Conservation (phyloP, 2,113 vertebrate genomes). For the Erpornis zantholeuca region DNA sequence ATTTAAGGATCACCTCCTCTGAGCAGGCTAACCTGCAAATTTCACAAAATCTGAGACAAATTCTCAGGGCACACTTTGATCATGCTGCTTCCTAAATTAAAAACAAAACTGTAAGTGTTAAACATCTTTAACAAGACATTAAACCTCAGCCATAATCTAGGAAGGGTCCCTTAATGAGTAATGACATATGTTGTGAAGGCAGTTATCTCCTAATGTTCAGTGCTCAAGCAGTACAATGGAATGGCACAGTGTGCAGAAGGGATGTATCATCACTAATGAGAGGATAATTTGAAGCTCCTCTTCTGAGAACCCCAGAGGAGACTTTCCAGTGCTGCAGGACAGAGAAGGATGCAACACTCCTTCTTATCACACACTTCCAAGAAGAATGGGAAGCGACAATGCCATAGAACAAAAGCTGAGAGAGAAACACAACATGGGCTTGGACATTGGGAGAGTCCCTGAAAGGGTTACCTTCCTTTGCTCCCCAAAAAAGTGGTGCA, state of each 20-base stretch:
- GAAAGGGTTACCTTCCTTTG: neutral
- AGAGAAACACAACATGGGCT: neutral
- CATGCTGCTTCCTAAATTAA: conserved; percentile 83
- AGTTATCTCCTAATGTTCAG: conserved; percentile 93
- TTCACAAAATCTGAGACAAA: conserved; percentile 71
- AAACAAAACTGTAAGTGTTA: conserved; percentile 94
- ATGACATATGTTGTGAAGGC: conserved; percentile 96
- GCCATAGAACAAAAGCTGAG: neutral
- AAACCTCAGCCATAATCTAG: conserved; percentile 89
- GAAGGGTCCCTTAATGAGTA: conserved; percentile 94
- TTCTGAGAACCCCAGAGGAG: conserved; percentile 78
- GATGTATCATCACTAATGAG: conserved; percentile 95
- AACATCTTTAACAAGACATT: conserved; percentile 99
- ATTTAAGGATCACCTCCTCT: conserved; percentile 76
- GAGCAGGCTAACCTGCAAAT: conserved; percentile 74
- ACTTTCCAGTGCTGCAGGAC: conserved; percentile 66
- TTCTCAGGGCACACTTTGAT: conserved; percentile 78
- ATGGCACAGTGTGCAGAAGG: conserved; percentile 89
- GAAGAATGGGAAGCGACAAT: neutral
- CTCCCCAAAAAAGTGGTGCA: neutral
- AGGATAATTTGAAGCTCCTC: conserved; percentile 87
- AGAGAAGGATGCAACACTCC: conserved; percentile 48
- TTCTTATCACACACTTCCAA: neutral
- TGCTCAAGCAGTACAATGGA: conserved; percentile 79
- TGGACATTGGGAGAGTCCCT: neutral